phyloP scores from a whole-genome alignment of 2,888 invertebrate genomes.

The Aricia artaxerxes region DNA sequence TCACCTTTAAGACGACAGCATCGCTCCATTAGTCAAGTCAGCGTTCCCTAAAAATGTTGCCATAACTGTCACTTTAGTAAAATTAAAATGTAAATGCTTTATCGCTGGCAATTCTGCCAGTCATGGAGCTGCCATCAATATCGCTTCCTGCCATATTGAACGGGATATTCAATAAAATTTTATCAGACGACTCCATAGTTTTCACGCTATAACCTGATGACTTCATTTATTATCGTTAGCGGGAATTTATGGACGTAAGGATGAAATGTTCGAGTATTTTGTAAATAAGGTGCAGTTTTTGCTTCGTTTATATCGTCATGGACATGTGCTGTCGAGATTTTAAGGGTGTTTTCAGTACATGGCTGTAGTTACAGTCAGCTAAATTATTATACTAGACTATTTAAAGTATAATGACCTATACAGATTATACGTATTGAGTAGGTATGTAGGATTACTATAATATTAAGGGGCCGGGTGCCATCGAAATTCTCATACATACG shows the following conservation, averaged over 20 bases:
- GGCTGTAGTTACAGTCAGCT: too few species aligned
- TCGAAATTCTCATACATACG: too few species aligned
- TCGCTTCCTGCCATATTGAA: constrained; percentile 66
- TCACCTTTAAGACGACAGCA: not conserved
- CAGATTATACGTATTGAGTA: too few species aligned
- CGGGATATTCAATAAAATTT: constrained; percentile 75
- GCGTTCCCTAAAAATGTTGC: constrained; percentile 15
- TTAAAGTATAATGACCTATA: too few species aligned
- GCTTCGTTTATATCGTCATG: not conserved
- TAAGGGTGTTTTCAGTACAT: too few species aligned
- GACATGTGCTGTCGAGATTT: not conserved
- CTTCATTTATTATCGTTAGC: constrained; percentile 48
- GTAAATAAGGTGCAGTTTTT: not conserved
- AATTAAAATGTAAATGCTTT: constrained; percentile 40
- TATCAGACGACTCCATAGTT: constrained; percentile 67
- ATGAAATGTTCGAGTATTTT: constrained; percentile 21
- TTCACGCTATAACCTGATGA: constrained; percentile 50
- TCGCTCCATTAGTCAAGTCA: not conserved
- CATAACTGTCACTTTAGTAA: constrained; percentile 18
- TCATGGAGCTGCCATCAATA: constrained; percentile 69
- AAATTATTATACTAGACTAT: too few species aligned
- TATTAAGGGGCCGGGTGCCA: too few species aligned
- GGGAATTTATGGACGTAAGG: constrained; percentile 33
- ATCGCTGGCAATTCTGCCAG: constrained; percentile 45
- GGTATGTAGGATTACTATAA: too few species aligned